Base-by-base conservation (phyloP, 2,113 vertebrate genomes). In the Thunnus thynnus region DNA sequence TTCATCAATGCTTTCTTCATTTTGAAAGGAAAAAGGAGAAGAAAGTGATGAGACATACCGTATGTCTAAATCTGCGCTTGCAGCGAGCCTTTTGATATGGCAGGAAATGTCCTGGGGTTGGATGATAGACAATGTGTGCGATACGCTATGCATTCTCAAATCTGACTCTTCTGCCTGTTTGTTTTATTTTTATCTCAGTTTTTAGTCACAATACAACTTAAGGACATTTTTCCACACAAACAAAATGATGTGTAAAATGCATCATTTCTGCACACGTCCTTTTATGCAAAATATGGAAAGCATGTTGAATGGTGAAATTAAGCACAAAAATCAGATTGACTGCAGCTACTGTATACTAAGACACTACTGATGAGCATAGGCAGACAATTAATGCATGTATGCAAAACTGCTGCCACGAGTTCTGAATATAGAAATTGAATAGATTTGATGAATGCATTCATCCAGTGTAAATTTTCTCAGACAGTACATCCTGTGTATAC, bases 1-100 rank as follows among this genome's bases (percentile, higher is more conserved):
- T 83, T 88, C 82, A 86, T 91, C 89, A 81, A 77, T 13, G 56
- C 71, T 82, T 18, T 76, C 91, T 83, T 82, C 25, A 65, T 72
- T 64, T n/a, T 61, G 48, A 13, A 51, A 67, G 36, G 7, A 9
- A 61, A 3, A 22, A 71, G 56, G 22, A 76, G 66, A 81, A 84
- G 75, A 85, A 86, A 85, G 66, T 75, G 69, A 80, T 85, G 88
- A 84, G 83, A 68, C 86, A 70, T 78, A 51, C 36, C 7, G 36
- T 41, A 41, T 66, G 82, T 85, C 65, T 88, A 84, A 87, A 82
- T 85, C 86, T 74, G 48, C 1, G 70, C 83, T 86, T 1, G 75
- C 77, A 84, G 88, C 77, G 11, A 82, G 51, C 52, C 72, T 84
- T 88, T 86, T 87, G 84, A 88, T 90, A 71, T 67, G 58, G 20